These are phyloP conservation scores for Lampropteryx suffumata DNA, from an alignment of 2,888 invertebrate genomes.

Conservation along the genomic window DNA sequence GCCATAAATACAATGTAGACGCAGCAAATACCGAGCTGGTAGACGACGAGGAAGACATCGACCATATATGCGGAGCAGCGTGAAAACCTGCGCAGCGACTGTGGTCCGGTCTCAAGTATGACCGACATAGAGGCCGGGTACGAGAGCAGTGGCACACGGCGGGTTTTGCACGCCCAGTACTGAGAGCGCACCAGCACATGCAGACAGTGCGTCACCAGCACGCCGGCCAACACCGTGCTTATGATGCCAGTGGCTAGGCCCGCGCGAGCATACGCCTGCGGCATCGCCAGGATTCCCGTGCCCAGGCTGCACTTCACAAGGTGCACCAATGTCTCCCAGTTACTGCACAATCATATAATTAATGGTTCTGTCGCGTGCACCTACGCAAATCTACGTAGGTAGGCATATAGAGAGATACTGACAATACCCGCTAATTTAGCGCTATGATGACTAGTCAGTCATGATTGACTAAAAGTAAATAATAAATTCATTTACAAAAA, in stretches of 20 bases:
- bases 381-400: too few relatives aligned
- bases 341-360: conserved; percentile 77
- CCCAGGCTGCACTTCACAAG: conserved; percentile 95
- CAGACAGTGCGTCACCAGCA: conserved; percentile 93
- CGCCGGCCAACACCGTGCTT: conserved; percentile 90
- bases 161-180: conserved; percentile 83
- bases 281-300: conserved; percentile 97
- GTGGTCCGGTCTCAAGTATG: conserved; percentile 90
- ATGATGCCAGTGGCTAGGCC: conserved; percentile 91
- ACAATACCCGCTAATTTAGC: too few relatives aligned
- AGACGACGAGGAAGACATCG: conserved; percentile 88
- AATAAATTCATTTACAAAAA: too few relatives aligned
- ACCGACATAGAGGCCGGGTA: conserved; percentile 93
- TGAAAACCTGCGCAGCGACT: conserved; percentile 83
- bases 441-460: too few relatives aligned
- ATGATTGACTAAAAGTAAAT: too few relatives aligned
- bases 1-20: conserved; percentile 97
- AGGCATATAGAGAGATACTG: too few relatives aligned
- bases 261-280: conserved; percentile 93
- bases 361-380: too few relatives aligned
- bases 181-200: conserved; percentile 87
- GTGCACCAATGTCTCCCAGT: conserved; percentile 91
- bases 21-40: conserved; percentile 97
- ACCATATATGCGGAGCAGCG: conserved; percentile 83
- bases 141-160: conserved; percentile 87